Percentiles rank a stretch among this genome's conserved stretches.
Evolutionary conservation across 2,113 vertebrate genomes (phyloP).

Genomic region (Mustelus asterias): DNA sequence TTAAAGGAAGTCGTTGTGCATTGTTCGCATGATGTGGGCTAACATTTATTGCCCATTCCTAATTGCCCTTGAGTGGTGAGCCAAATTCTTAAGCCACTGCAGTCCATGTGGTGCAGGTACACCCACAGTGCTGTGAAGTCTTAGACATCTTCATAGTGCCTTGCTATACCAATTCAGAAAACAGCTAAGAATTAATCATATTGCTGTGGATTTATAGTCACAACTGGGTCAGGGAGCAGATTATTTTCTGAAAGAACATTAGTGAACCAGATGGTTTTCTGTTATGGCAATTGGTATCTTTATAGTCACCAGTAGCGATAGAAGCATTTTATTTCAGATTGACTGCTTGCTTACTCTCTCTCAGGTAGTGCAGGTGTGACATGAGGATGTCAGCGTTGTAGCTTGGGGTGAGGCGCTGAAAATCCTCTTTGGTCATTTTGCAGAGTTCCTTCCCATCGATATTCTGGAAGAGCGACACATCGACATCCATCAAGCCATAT

Average conservation of each 20-base stretch:
- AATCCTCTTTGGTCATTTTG: slow-evolving; percentile 81
- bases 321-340: background rate
- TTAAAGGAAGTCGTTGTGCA: background rate
- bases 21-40: too few species aligned
- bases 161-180: background rate
- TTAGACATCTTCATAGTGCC: background rate
- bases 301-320: background rate
- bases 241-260: background rate
- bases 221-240: background rate
- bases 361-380: slow-evolving; percentile 87
- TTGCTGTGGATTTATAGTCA: background rate
- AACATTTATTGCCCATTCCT: too few species aligned
- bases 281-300: background rate
- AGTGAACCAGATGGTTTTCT: background rate
- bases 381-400: slow-evolving; percentile 82
- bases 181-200: background rate
- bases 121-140: too few species aligned
- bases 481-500: slow-evolving; percentile 69
- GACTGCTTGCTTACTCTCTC: slow-evolving; percentile 71
- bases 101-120: too few species aligned
- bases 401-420: slow-evolving; percentile 76
- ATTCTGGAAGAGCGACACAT: slow-evolving; percentile 73
- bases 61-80: too few species aligned
- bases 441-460: slow-evolving; percentile 78
- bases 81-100: too few species aligned